Conservation (phyloP, 2,888 invertebrate species). For the Mayetiola destructor region DNA sequence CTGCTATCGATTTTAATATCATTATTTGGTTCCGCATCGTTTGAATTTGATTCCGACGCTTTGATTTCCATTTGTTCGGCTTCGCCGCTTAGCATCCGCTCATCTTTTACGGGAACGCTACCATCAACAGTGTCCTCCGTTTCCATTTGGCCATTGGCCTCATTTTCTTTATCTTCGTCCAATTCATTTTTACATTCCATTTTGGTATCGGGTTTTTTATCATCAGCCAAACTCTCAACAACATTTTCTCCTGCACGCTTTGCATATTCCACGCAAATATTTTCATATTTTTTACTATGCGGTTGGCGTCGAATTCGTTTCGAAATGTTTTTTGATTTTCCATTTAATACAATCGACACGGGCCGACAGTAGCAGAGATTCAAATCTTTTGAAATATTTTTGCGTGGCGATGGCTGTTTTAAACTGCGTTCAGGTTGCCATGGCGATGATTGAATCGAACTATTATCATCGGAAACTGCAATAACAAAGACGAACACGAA, state of each 20-base stretch:
- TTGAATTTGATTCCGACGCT: neutral
- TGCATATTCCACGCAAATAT: neutral
- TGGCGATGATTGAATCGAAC: slow-evolving; percentile 77
- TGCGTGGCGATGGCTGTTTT: slow-evolving; percentile 59
- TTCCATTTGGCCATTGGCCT: neutral
- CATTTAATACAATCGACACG: slow-evolving; percentile 25
- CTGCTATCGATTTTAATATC: neutral
- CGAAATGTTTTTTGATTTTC: slow-evolving; percentile 25
- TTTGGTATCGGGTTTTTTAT: too few relatives aligned
- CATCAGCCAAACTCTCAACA: neutral
- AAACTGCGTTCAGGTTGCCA: slow-evolving; percentile 84
- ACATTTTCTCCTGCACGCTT: neutral
- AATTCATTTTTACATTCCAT: neutral
- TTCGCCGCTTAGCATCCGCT: neutral
- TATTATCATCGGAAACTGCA: slow-evolving; percentile 75
- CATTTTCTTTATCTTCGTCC: neutral
- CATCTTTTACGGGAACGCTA: neutral
- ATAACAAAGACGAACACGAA: too few relatives aligned
- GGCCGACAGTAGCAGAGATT: slow-evolving; percentile 40
- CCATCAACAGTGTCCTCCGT: neutral
- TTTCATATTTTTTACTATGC: slow-evolving; percentile 25
- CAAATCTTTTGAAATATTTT: slow-evolving; percentile 38
- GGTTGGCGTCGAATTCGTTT: slow-evolving; percentile 50
- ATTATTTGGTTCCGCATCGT: neutral
- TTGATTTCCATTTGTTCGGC: neutral